Evolutionary conservation across 2,113 vertebrate species (phyloP).

Genomic region (Hystrix cristata): DNA sequence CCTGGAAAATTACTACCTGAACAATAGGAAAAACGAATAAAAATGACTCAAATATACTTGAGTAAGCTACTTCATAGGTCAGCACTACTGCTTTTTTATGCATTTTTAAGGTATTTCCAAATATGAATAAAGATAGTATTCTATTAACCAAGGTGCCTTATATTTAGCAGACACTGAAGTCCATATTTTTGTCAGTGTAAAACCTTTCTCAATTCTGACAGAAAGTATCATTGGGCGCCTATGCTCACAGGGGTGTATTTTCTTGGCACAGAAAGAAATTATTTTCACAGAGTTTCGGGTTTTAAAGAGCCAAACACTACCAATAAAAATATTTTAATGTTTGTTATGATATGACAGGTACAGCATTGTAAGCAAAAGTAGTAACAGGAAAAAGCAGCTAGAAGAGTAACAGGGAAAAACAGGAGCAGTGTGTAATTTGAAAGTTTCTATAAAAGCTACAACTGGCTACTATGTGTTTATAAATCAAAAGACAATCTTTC

Average conservation of each 20-base stretch:
- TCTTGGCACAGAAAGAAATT: neutral
- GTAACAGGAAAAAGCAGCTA: neutral
- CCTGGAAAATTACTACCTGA: conserved; percentile 55
- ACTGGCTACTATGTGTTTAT: neutral
- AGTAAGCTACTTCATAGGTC: conserved; percentile 4
- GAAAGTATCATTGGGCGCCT: conserved; percentile 37
- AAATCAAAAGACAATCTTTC: conserved; percentile 60
- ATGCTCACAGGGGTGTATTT: neutral
- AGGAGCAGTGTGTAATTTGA: neutral
- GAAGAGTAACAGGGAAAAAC: neutral
- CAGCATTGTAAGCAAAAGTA: conserved; percentile 1
- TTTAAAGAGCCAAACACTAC: neutral
- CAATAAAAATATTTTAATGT: conserved; percentile 35
- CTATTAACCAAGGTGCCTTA: conserved; percentile 7
- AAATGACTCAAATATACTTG: conserved; percentile 54
- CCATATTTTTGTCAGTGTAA: conserved; percentile 51
- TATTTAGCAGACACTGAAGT: conserved; percentile 1
- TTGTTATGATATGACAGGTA: neutral
- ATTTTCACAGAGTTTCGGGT: neutral
- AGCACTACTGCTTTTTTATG: neutral
- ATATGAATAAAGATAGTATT: conserved; percentile 2
- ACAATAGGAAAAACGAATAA: conserved; percentile 54
- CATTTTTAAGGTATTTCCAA: neutral
- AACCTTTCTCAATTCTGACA: neutral
- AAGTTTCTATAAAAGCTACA: neutral